A percentile compares a stretch with the other conserved stretches of the same genome.
Evolutionary conservation across 1,140 invertebrate species (phyloP).

Genomic region (Armadillidium nasatum): DNA sequence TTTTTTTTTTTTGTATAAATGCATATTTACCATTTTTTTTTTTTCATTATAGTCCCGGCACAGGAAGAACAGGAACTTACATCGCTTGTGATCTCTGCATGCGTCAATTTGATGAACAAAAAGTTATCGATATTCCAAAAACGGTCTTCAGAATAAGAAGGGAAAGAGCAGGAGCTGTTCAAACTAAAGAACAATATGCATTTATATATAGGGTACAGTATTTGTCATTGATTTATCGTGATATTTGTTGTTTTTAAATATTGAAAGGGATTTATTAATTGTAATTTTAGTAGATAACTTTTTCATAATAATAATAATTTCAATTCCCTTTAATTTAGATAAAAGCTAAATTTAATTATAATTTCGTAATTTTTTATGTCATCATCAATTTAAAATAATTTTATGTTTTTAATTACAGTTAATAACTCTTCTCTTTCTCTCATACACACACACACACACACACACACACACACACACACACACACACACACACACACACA

Average conservation of each 20-base stretch:
- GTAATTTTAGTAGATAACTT: background rate
- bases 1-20: background rate
- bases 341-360: too few relatives aligned
- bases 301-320: background rate
- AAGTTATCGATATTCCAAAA: constrained; percentile 75
- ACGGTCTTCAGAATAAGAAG: constrained; percentile 74
- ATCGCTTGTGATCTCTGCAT: constrained; percentile 81
- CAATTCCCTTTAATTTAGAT: background rate
- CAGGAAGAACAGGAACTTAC: constrained; percentile 80
- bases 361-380: background rate
- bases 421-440: too few relatives aligned
- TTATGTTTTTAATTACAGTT: background rate
- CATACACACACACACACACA: background rate
- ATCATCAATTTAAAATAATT: too few relatives aligned
- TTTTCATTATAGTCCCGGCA: constrained; percentile 63
- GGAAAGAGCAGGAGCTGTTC: constrained; percentile 78
- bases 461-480: too few relatives aligned
- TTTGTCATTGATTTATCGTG: background rate
- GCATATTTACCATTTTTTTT: constrained; percentile 12
- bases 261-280: background rate
- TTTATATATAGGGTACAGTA: constrained; percentile 62
- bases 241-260: background rate
- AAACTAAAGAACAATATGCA: constrained; percentile 69
- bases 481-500: too few relatives aligned
- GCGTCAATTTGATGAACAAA: constrained; percentile 65